Conservation (phyloP, 2,113 vertebrate species). For the Oreotragus oreotragus region DNA sequence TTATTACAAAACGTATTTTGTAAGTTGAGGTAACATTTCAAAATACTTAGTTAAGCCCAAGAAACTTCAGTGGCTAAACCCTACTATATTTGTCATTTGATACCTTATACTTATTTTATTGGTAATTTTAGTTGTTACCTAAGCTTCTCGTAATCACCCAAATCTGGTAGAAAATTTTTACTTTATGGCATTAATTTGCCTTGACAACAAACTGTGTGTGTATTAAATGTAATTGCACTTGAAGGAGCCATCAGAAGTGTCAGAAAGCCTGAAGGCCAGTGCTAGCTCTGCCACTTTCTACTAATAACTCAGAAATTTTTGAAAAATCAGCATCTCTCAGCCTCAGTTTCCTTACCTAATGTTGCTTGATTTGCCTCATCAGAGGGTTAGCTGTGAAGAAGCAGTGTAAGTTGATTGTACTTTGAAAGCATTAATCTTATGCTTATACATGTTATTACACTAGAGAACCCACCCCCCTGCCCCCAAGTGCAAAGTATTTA, state of each 20-base stretch:
- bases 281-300: neutral
- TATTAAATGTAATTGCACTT: neutral
- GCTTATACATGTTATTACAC: neutral
- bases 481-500: neutral
- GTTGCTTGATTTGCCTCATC: neutral
- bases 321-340: neutral
- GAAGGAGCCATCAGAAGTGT: neutral
- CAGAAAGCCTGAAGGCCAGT: neutral
- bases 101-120: conserved; percentile 20
- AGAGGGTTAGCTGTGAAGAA: neutral
- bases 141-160: neutral
- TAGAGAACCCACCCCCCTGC: neutral
- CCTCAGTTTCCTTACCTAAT: neutral
- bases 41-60: neutral
- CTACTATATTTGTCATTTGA: neutral
- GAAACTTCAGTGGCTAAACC: neutral
- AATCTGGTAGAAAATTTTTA: conserved; percentile 32
- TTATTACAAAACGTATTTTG: neutral
- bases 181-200: conserved; percentile 3
- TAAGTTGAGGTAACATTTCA: neutral
- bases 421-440: neutral
- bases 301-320: neutral
- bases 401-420: neutral
- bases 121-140: conserved; percentile 16
- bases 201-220: neutral